These are phyloP conservation scores for Chondrilla cf. caribensis DNA, from an alignment of 37 sponge, comb jelly and placozoan species.

Conservation along the genomic window DNA sequence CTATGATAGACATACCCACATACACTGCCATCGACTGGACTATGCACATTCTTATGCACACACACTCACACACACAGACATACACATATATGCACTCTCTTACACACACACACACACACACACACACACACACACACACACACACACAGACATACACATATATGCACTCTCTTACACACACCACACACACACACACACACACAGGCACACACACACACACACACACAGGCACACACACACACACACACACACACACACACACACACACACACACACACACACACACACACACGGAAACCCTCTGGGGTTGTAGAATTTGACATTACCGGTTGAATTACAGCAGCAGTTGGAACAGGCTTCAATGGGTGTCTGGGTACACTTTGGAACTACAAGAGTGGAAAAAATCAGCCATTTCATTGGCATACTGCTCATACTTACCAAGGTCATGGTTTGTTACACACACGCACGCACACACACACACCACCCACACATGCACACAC, in stretches of 20 bases:
- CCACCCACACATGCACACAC: background rate
- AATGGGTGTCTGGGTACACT: too few species aligned
- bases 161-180: too few species aligned
- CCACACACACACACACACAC: too few species aligned
- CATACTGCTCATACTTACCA: too few species aligned
- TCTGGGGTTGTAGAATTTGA: constrained; percentile 30
- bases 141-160: too few species aligned
- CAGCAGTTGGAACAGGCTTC: constrained; percentile 31
- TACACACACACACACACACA: background rate
- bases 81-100: background rate
- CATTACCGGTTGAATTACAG: constrained; percentile 23
- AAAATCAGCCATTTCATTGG: too few species aligned
- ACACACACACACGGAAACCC: background rate
- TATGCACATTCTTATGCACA: background rate
- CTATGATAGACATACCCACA: background rate
- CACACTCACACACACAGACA: background rate
- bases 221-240: too few species aligned
- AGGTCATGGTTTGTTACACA: too few species aligned
- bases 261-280: too few species aligned
- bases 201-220: too few species aligned
- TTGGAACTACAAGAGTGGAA: too few species aligned
- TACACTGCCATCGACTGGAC: background rate
- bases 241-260: too few species aligned
- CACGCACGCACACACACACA: background rate
- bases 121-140: background rate